These are phyloP conservation scores for Gnathonemus longibarbis DNA, from an alignment of 2,113 vertebrate genomes.

Conservation along the genomic window DNA sequence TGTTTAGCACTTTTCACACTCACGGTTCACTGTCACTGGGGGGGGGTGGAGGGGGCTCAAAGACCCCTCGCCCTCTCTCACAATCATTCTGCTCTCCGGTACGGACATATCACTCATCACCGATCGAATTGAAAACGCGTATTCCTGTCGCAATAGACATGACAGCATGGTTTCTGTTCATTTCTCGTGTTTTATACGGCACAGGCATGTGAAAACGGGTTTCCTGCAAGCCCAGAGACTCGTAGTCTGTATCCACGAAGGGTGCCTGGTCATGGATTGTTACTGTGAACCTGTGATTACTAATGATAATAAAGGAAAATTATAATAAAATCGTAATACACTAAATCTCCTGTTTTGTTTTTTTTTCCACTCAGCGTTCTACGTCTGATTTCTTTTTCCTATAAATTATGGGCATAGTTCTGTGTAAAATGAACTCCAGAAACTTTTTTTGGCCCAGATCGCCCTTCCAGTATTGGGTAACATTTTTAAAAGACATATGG, in stretches of 20 bases:
- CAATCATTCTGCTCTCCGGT: background rate
- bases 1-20: background rate
- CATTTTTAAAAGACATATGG: background rate
- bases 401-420: background rate
- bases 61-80: too few species aligned
- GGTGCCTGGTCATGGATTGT: slow-evolving; percentile 53
- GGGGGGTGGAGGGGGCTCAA: too few species aligned
- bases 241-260: slow-evolving; percentile 38
- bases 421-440: background rate
- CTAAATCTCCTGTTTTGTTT: slow-evolving; percentile 10
- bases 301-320: slow-evolving; percentile 34
- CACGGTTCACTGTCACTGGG: background rate
- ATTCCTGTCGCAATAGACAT: slow-evolving; percentile 24
- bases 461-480: background rate
- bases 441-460: background rate
- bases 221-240: slow-evolving; percentile 11
- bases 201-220: slow-evolving; percentile 44
- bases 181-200: slow-evolving; percentile 39
- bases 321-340: slow-evolving; percentile 41
- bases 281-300: slow-evolving; percentile 34
- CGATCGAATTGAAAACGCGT: background rate
- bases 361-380: background rate
- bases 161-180: slow-evolving; percentile 39
- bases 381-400: background rate
- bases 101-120: background rate